Base-by-base conservation (phyloP, 2,113 vertebrate species). In the Dipodomys merriami region DNA sequence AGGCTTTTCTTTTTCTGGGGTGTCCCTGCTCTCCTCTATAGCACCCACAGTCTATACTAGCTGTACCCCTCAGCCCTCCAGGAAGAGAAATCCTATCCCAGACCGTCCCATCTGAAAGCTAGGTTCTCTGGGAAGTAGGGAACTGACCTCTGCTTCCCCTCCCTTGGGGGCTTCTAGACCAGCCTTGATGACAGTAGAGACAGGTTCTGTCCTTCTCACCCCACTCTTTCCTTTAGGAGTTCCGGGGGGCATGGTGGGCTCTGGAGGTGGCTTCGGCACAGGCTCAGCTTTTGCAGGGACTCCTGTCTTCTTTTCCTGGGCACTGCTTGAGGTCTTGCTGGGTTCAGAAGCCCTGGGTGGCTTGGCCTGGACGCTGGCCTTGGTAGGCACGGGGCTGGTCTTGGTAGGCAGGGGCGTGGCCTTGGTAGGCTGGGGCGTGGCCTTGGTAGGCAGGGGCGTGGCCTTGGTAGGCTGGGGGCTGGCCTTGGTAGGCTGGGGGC, bases 141-240 rank as follows among this genome's bases (percentile, higher is more conserved):
- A 93, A 98, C 99, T 99, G 98, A 99, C 99, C 98, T 99, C 99
- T 68, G 98, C 98, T 93, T 99, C 98, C 97, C 98, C 99, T 7
- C 93, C 97, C 98, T 98, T 99, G 1, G 98, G 98, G 0, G 80
- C 96, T 96, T 99, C 99, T 1, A 98, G 90, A 91, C 94, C 72
- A 88, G 97, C 97, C 96, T 98, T 99, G 97, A 88, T 96, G 27
- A 98, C 98, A 97, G 98, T 98, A 94, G 97, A 93, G 83, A 98
- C 97, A 85, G 93, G 95, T 88, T 98, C 98, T 0, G 93, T 49
- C 86, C 96, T 98, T 88, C 95, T 93, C 25, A 79, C 94, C 25
- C 72, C 0, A 0, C 91, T 97, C 95, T 98, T 98, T 39, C 87
- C 97, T 89, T 98, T 98, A 0, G 95, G 93, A 20, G n/a, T 3